A percentile compares a stretch with the other conserved stretches of the same genome.
Conservation (phyloP, 2,113 vertebrate species). For the Hylia prasina region DNA sequence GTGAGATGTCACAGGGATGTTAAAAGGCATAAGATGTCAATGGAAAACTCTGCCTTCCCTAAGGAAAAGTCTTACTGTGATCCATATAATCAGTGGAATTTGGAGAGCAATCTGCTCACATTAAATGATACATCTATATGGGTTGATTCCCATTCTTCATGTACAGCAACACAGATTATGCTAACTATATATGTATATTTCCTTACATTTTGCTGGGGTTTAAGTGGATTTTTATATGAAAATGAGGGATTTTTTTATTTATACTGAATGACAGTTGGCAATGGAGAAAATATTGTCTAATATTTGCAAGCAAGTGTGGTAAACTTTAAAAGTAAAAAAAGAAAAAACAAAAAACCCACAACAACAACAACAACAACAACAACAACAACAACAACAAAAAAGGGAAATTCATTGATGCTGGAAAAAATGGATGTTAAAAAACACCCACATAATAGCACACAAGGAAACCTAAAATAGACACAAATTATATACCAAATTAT, state of each 20-base stretch:
- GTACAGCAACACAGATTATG: neutral
- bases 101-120: neutral
- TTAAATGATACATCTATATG: neutral
- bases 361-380: neutral
- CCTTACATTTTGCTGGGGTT: neutral
- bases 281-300: neutral
- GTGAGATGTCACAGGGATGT: neutral
- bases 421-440: neutral
- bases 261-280: neutral
- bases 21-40: neutral
- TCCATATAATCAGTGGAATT: neutral
- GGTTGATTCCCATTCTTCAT: neutral
- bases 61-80: neutral
- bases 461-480: neutral
- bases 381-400: neutral
- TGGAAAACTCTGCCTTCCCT: neutral
- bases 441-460: neutral
- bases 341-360: neutral
- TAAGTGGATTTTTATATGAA: neutral
- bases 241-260: neutral
- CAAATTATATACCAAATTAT: neutral
- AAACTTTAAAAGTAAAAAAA: neutral
- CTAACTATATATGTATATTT: neutral
- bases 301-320: neutral
- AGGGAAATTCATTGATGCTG: neutral